Conservation (phyloP, 2,888 invertebrate species). For the Slavum lentiscoides region DNA sequence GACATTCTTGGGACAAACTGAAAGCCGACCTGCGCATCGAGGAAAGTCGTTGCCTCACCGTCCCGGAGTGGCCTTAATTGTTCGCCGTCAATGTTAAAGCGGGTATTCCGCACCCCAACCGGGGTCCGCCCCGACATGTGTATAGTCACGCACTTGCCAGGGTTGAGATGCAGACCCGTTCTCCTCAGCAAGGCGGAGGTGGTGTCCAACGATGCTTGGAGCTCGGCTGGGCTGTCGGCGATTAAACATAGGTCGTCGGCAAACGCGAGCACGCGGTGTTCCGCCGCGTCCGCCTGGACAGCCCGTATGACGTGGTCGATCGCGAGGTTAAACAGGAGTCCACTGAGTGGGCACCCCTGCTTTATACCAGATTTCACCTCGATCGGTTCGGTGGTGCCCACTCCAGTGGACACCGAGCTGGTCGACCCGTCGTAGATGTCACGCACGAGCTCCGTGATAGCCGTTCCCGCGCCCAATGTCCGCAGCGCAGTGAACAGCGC, state of each 20-base stretch:
- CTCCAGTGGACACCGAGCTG: too few relatives aligned
- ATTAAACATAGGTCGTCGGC: neutral
- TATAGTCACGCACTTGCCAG: neutral
- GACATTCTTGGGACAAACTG: neutral
- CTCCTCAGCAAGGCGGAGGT: neutral
- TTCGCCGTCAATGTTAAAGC: accelerated
- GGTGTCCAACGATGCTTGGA: too few relatives aligned
- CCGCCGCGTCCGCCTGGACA: neutral
- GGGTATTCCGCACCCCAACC: neutral
- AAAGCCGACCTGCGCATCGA: neutral
- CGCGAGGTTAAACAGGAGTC: neutral
- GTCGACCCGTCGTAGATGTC: too few relatives aligned
- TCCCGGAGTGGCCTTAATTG: accelerated
- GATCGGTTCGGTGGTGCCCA: too few relatives aligned
- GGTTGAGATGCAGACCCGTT: neutral
- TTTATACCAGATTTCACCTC: neutral
- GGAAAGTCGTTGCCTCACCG: neutral
- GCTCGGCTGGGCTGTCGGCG: accelerated
- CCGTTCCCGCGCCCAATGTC: neutral
- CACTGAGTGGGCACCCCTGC: neutral
- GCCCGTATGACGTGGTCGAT: neutral
- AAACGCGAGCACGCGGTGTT: neutral
- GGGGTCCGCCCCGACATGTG: neutral
- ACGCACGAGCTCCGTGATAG: too few relatives aligned
- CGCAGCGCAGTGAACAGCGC: neutral